phyloP scores from a whole-genome alignment of 2,888 invertebrate species.

The Cephus pulcher region DNA sequence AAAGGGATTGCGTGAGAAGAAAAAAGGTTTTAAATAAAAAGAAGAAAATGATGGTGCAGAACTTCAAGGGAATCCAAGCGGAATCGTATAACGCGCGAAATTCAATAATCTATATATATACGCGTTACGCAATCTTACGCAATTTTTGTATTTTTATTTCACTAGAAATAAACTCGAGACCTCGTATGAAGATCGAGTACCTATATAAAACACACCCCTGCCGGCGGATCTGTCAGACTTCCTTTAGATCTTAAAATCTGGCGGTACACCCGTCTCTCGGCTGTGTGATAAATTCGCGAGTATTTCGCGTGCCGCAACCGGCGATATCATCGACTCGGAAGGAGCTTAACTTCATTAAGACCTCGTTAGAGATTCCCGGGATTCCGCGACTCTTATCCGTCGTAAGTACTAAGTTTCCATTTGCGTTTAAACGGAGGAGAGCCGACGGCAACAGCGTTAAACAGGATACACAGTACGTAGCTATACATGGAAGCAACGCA shows the following conservation, averaged over 20 bases:
- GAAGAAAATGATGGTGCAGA: neutral
- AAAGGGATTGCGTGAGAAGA: neutral
- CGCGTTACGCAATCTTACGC: neutral
- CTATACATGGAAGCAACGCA: neutral
- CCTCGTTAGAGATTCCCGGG: slow-evolving; percentile 11
- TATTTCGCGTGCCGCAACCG: neutral
- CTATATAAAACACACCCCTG: neutral
- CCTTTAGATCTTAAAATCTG: neutral
- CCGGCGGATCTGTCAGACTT: neutral
- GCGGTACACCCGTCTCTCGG: neutral
- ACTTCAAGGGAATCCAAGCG: neutral
- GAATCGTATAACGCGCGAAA: neutral
- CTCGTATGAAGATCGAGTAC: neutral
- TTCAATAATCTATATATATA: neutral
- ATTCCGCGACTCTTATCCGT: neutral
- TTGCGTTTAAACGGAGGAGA: neutral
- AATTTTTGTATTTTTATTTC: neutral
- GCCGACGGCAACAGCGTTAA: neutral
- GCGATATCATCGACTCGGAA: neutral
- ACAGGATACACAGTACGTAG: neutral
- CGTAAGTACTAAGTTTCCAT: neutral
- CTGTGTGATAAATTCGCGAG: neutral
- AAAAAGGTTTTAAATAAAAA: neutral
- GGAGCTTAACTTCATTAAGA: slow-evolving; percentile 12
- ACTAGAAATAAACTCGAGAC: neutral